phyloP scores from a whole-genome alignment of 1,140 invertebrate species.

The Bombus superbus region DNA sequence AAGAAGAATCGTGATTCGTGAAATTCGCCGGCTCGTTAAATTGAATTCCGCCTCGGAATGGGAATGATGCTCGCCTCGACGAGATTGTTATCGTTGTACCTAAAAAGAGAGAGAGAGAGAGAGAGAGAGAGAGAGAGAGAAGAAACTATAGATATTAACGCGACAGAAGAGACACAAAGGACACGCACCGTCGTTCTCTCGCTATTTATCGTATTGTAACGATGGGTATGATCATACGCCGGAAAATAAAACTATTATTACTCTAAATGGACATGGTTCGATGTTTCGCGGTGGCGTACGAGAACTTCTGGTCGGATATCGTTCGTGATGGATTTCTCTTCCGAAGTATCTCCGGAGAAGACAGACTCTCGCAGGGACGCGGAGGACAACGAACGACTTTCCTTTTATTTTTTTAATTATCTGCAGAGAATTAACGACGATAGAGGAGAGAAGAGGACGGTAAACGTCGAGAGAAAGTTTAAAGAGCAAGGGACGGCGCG shows the following conservation, averaged over 20 bases:
- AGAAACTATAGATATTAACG: constrained; percentile 47
- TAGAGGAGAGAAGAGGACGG: neutral
- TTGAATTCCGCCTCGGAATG: constrained; percentile 27
- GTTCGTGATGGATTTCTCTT: neutral
- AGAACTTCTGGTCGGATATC: neutral
- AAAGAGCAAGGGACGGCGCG: neutral
- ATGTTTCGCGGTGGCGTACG: neutral
- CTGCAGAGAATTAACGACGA: too few species aligned
- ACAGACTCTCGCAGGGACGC: rapidly evolving
- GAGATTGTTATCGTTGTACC: constrained; percentile 64
- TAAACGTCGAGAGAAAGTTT: neutral
- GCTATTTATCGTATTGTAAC: constrained; percentile 71
- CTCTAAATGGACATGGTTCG: constrained; percentile 5
- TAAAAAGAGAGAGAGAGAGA: constrained; percentile 29
- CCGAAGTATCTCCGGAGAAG: neutral
- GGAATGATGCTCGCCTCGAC: constrained; percentile 51
- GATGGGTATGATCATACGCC: constrained; percentile 60
- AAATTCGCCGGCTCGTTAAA: constrained; percentile 37
- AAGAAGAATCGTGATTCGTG: constrained; percentile 46
- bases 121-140: constrained; percentile 24
- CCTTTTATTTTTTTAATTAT: neutral
- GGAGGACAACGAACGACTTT: too few species aligned
- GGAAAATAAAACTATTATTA: constrained; percentile 60
- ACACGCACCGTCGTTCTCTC: constrained; percentile 55
- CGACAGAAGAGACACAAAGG: constrained; percentile 30